These are phyloP conservation scores for Philhelius pedissequus DNA, from an alignment of 2,888 invertebrate genomes.

Conservation along the genomic window DNA sequence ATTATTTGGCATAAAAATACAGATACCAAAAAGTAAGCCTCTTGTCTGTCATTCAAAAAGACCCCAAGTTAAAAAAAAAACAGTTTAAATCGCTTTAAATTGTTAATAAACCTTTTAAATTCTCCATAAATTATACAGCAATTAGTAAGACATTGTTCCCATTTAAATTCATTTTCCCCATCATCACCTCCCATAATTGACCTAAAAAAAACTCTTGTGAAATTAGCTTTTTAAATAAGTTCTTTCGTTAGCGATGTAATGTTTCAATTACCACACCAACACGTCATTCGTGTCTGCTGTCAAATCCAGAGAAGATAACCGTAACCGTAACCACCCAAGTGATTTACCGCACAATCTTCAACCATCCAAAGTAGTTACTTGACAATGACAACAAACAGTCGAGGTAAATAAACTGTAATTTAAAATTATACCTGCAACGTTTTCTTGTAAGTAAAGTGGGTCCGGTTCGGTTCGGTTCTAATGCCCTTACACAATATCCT, in stretches of 20 bases:
- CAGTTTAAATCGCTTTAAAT: too few relatives aligned
- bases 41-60: too few relatives aligned
- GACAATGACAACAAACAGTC: constrained; percentile 36
- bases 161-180: not conserved
- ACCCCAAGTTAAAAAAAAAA: too few relatives aligned
- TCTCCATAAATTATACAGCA: not conserved
- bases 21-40: too few relatives aligned
- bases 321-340: constrained; percentile 14
- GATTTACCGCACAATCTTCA: constrained; percentile 23
- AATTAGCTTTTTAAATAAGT: constrained; percentile 29
- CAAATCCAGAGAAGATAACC: constrained; percentile 1
- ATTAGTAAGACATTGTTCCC: not conserved
- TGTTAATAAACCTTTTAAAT: not conserved
- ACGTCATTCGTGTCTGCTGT: not conserved
- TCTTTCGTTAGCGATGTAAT: constrained; percentile 24
- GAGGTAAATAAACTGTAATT: constrained; percentile 52
- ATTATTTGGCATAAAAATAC: too few relatives aligned
- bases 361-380: not conserved
- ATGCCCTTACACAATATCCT: constrained; percentile 24
- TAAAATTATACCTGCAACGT: constrained; percentile 51
- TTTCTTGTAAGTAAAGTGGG: constrained; percentile 33
- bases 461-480: constrained; percentile 17
- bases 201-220: constrained; percentile 24
- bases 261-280: constrained; percentile 31
- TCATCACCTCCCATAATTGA: constrained; percentile 4